phyloP scores from a whole-genome alignment of 1,140 invertebrate genomes.

The Gonioctena quinquepunctata region DNA sequence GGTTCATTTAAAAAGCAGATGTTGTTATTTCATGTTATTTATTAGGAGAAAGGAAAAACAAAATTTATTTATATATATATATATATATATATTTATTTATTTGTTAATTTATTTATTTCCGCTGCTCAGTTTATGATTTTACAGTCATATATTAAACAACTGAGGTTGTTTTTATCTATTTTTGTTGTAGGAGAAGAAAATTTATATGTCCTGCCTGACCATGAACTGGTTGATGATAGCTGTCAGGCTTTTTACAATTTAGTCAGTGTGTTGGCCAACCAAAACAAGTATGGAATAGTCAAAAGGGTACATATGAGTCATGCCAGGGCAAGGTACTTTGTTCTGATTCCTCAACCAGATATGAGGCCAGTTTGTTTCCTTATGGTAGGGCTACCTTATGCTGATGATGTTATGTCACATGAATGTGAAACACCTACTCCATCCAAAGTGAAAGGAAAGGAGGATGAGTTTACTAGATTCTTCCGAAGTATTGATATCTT shows the following conservation, averaged over 20 bases:
- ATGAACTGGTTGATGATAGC: conserved; percentile 14
- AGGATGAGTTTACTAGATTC: conserved; percentile 21
- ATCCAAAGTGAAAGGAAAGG: conserved; percentile 4
- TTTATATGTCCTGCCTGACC: conserved; percentile 28
- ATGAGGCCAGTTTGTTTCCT: conserved; percentile 24
- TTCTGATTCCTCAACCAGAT: conserved; percentile 29
- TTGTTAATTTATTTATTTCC: too few species aligned
- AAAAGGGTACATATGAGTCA: conserved; percentile 30
- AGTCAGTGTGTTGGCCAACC: conserved; percentile 20
- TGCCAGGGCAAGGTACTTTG: conserved; percentile 27
- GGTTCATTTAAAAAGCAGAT: too few species aligned
- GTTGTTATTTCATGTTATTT: too few species aligned
- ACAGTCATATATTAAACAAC: too few species aligned
- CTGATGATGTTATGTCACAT: conserved; percentile 21
- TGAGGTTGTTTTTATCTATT: too few species aligned
- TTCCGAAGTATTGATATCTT: conserved; percentile 27
- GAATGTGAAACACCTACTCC: neutral
- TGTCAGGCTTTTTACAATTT: conserved; percentile 23
- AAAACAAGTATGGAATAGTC: conserved; percentile 29
- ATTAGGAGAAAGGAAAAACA: too few species aligned
- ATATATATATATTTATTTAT: too few species aligned
- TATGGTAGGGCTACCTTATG: conserved; percentile 26
- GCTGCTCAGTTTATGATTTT: too few species aligned
- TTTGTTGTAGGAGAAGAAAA: conserved; percentile 27
- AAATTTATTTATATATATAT: too few species aligned